Conservation (phyloP, 2,888 invertebrate species). For the Platycheirus albimanus region DNA sequence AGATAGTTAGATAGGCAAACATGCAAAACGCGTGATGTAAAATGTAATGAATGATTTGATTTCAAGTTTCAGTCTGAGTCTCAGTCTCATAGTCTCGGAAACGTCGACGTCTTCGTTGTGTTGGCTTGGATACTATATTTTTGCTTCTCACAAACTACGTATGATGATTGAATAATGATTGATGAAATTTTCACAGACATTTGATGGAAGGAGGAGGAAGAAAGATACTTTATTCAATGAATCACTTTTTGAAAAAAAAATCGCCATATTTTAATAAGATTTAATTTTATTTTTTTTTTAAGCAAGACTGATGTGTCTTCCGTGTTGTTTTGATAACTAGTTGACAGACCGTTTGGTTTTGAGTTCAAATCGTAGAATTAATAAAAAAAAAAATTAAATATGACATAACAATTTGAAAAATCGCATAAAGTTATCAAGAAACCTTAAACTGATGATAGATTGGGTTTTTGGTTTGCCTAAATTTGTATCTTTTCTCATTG, state of each 20-base stretch:
- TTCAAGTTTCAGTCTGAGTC: no score
- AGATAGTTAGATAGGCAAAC: no score
- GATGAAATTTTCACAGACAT: constrained; percentile 27
- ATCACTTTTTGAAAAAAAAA: neutral
- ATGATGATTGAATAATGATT: constrained; percentile 51
- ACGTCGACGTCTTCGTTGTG: neutral
- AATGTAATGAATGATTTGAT: neutral
- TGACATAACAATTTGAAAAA: no score
- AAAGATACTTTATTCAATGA: neutral
- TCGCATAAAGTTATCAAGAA: no score
- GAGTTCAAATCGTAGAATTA: neutral
- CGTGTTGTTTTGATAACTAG: constrained; percentile 6
- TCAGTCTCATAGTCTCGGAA: no score
- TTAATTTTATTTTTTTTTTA: no score
- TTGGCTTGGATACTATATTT: no score
- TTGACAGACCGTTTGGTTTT: neutral
- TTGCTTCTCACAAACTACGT: neutral
- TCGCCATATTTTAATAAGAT: neutral
- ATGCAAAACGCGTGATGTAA: neutral
- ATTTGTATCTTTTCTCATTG: no score
- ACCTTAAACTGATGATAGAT: no score
- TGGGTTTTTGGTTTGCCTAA: no score
- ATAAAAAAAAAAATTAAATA: no score
- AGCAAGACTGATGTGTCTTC: constrained; percentile 14
- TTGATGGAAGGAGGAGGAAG: neutral